Evolutionary conservation across 1,140 invertebrate species (phyloP).

Genomic region (Lepidurus apus): DNA sequence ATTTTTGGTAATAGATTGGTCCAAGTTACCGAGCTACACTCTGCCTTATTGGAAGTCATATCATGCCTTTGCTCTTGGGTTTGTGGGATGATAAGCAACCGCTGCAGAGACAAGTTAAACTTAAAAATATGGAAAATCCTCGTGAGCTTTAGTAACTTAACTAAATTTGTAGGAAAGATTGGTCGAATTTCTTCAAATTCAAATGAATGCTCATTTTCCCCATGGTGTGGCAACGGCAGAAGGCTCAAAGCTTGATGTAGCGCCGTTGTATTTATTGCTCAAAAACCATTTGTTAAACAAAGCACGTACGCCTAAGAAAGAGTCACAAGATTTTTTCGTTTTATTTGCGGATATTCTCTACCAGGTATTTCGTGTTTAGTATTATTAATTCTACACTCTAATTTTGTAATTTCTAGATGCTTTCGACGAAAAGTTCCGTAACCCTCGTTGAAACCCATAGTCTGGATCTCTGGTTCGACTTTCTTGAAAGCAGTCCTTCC

Average conservation of each 20-base stretch:
- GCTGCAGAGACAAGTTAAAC: not conserved
- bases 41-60: not conserved
- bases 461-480: not conserved
- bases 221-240: not conserved
- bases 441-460: not conserved
- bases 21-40: not conserved
- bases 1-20: not conserved
- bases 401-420: not conserved
- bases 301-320: not conserved
- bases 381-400: not conserved
- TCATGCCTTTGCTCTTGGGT: not conserved
- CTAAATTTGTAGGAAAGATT: not conserved
- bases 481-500: not conserved
- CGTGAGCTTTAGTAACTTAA: not conserved
- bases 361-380: not conserved
- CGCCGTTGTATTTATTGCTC: not conserved
- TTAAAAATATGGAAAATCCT: not conserved
- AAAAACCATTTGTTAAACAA: not conserved
- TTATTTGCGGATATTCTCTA: not conserved
- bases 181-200: not conserved
- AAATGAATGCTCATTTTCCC: not conserved
- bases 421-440: not conserved
- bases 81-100: conserved; percentile 3
- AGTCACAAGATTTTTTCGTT: not conserved
- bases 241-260: not conserved